phyloP scores from a whole-genome alignment of 2,888 invertebrate genomes.

The Eledona agricola region DNA sequence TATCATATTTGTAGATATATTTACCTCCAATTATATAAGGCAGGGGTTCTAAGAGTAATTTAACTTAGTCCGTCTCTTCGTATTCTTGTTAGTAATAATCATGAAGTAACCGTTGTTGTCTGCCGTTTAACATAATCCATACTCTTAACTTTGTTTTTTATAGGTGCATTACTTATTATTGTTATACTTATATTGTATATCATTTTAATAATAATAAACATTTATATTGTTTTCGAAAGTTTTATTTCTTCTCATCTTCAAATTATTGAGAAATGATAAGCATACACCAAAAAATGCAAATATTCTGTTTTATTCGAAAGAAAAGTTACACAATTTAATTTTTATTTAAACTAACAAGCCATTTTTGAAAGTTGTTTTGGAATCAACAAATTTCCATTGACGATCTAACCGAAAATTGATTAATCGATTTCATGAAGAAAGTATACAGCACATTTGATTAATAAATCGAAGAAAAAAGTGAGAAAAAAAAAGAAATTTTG shows the following conservation, averaged over 20 bases:
- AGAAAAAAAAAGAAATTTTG: too few species aligned
- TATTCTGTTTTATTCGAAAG: too few species aligned
- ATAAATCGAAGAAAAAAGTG: too few species aligned
- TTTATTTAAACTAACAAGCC: too few species aligned
- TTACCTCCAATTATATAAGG: conserved; percentile 32
- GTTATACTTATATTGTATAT: conserved; percentile 49
- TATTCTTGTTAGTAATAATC: conserved; percentile 33
- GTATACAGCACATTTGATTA: too few species aligned
- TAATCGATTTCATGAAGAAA: too few species aligned
- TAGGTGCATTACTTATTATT: conserved; percentile 40
- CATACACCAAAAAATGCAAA: too few species aligned
- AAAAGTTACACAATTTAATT: too few species aligned
- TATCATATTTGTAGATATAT: conserved; percentile 28
- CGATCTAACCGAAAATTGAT: too few species aligned
- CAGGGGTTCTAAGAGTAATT: conserved; percentile 30
- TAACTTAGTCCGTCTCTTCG: conserved; percentile 31
- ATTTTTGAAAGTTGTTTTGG: too few species aligned
- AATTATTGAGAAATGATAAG: too few species aligned
- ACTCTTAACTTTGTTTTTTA: conserved; percentile 32
- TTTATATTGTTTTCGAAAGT: conserved; percentile 44
- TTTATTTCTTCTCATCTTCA: conserved; percentile 12
- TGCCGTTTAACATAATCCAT: conserved; percentile 34
- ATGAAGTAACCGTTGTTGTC: conserved; percentile 39
- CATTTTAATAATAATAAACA: conserved; percentile 49
- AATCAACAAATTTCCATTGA: too few species aligned